A percentile compares a stretch with the other conserved stretches of the same genome.
phyloP scores from a whole-genome alignment of 2,113 vertebrate species.

The Xyrauchen texanus region DNA sequence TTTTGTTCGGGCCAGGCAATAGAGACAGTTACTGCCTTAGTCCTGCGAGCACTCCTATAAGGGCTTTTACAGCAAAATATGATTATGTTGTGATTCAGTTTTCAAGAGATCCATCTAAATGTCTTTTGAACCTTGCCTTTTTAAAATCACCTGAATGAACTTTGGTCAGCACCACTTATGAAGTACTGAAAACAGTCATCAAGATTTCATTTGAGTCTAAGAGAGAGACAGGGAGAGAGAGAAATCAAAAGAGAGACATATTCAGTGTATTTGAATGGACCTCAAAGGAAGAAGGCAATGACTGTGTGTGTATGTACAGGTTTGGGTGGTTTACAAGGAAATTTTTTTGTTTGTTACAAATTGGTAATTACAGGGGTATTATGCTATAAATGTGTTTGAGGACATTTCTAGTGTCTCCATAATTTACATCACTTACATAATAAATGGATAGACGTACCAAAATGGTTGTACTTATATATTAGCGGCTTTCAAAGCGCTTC shows the following conservation, averaged over 20 bases:
- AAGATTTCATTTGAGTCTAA: constrained; percentile 18
- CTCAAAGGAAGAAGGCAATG: background rate
- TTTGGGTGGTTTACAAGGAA: too few relatives aligned
- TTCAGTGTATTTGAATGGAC: background rate
- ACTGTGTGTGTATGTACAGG: background rate
- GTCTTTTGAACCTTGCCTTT: constrained; percentile 32
- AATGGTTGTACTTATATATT: too few relatives aligned
- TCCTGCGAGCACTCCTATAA: constrained; percentile 46
- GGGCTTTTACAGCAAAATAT: constrained; percentile 43
- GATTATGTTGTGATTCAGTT: constrained; percentile 31
- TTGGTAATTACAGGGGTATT: too few relatives aligned
- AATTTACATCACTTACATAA: too few relatives aligned
- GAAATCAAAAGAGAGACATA: constrained; percentile 3
- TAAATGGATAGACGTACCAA: too few relatives aligned
- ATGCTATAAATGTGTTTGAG: too few relatives aligned
- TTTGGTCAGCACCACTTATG: constrained; percentile 32
- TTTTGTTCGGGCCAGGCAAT: constrained; percentile 45
- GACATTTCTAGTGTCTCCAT: too few relatives aligned
- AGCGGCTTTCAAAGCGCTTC: too few relatives aligned
- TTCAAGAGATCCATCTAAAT: constrained; percentile 43
- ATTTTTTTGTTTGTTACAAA: too few relatives aligned
- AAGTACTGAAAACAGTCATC: constrained; percentile 11
- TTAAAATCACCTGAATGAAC: constrained; percentile 17
- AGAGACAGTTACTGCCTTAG: background rate
- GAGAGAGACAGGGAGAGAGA: background rate